Base-by-base conservation (phyloP, 2,113 vertebrate genomes). In the Scartelaos histophorus region DNA sequence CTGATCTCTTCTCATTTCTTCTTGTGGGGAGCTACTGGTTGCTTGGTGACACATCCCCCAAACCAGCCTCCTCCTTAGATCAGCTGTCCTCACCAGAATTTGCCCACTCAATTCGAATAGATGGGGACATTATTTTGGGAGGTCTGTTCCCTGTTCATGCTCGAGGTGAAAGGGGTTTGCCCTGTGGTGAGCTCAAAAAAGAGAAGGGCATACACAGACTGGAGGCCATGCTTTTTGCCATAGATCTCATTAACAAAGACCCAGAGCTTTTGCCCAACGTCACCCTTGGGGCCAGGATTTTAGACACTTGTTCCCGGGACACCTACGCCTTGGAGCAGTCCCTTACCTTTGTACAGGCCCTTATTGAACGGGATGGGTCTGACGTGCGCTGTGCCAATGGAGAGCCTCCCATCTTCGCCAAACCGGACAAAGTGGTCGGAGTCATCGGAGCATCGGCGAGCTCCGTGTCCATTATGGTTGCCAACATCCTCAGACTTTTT, bases 391-490 rank as follows among this genome's bases (percentile, higher is more conserved):
- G 97, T 69, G 93, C 97, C 45, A 97, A 97, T 0, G 97, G 97
- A 6, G 97, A 98, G 56, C 94, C 93, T 1, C 96, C 97, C 66
- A 95, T 98, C 88, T 97, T 98, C 74, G 93, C 96, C 76, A 99
- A 98, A 80, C 97, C 97, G 1, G 97, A 99, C 88, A 98, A 97
- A 92, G 97, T 99, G 85, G 95, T 97, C 57, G 97, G 96, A 17
- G 97, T 99, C 82, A 97, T 99, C 71, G 97, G 97, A 80, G 97
- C 97, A 74, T 94, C 97, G 22, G 95, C 97, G 67, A 99, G 97
- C 91, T 99, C 97, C 1, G 97, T 99, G 81, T 99, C 97, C 67
- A 97, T 98, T 89, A 98, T 99, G 97, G 97, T 99, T 0, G 97
- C 97, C 90, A 99, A 99, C 90, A 98, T 99, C 93, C 94, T 99